Base-by-base conservation (phyloP, 30 jellyfish, hydroid and myxozoan species). In the Nemopilema nomurai region DNA sequence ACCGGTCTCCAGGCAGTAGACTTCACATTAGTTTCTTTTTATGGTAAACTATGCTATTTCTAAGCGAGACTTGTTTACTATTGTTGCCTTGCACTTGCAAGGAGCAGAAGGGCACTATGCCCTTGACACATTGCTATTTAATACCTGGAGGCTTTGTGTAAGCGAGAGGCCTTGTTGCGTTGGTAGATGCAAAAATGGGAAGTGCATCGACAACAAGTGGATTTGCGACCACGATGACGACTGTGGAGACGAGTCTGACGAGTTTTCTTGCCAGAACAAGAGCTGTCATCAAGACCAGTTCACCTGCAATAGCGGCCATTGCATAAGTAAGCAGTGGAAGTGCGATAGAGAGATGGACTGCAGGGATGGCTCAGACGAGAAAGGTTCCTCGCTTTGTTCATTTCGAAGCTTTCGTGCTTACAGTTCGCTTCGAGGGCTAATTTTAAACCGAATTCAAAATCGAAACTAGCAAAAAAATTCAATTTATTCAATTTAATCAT, bases 291-390 rank as follows among this genome's bases (percentile, higher is more conserved):
- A 68, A 8, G 81, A 70, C 4, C 91, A 90, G 80, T 90, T 90
- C 51, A 67, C 87, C 13, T 90, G 97, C 49, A 27, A 17, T 6
- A 90, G 97, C 63, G 95, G 97, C 0, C 96, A 90, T 50, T 95
- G 99, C 66, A 95, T 95, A 67, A 76, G 68, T 49, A 75, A 51
- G 50, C 75, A 74, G 7, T 95, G 97, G 97, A 82, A 77, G 28
- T 95, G 99, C 69, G 99, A 95, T 87, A 96, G 97, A 4, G 93
- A 81, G 25, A 85, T 89, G 25, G 99, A 95, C 72, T 95, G 99
- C 69, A 30, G 81, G 20, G 99, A 95, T 75, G 90, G 94, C 57
- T 95, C 99, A 20, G 99, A 95, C 68, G 99, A 95, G 70, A 76
- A 25, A 64, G 91, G 99, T 81, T 9, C 1, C 24, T 26, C 16